phyloP scores from a whole-genome alignment of 2,888 invertebrate species.

The Aelia acuminata region DNA sequence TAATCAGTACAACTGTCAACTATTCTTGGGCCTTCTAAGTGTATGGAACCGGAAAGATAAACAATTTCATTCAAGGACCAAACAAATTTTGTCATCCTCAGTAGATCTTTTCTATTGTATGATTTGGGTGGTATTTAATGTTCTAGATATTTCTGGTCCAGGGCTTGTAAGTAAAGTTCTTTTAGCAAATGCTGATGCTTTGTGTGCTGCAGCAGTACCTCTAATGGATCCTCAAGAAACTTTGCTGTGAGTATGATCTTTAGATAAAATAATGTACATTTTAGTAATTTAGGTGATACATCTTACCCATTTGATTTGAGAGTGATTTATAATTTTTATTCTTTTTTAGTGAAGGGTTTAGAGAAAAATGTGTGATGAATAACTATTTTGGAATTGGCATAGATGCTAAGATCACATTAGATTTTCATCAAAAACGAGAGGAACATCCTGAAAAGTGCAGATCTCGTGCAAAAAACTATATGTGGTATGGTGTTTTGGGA shows the following conservation, averaged over 20 bases:
- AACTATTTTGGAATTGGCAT: constrained; percentile 99
- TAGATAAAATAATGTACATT: not conserved
- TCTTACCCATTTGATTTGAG: too few species aligned
- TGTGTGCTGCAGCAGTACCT: constrained; percentile 96
- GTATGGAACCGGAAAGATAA: too few species aligned
- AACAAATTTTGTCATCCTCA: too few species aligned
- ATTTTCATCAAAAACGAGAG: constrained; percentile 96
- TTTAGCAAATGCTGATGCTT: constrained; percentile 94
- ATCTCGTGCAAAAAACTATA: constrained; percentile 93
- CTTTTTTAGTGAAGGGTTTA: constrained; percentile 81
- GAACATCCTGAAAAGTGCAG: constrained; percentile 97
- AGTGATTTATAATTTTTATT: not conserved
- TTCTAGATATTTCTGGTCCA: constrained; percentile 77
- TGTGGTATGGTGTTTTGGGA: constrained; percentile 84
- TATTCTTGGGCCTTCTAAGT: too few species aligned
- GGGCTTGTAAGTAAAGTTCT: constrained; percentile 96
- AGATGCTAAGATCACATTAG: constrained; percentile 96
- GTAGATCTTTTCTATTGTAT: constrained; percentile 61
- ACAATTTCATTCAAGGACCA: too few species aligned
- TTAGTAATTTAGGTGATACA: too few species aligned
- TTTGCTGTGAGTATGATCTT: constrained; percentile 71
- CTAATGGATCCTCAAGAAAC: constrained; percentile 94
- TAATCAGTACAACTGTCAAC: too few species aligned
- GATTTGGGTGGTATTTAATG: constrained; percentile 35
- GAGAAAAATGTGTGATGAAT: constrained; percentile 97